Conservation (phyloP, 2,797 vertebrate species). For the Peromyscus aztecus region DNA sequence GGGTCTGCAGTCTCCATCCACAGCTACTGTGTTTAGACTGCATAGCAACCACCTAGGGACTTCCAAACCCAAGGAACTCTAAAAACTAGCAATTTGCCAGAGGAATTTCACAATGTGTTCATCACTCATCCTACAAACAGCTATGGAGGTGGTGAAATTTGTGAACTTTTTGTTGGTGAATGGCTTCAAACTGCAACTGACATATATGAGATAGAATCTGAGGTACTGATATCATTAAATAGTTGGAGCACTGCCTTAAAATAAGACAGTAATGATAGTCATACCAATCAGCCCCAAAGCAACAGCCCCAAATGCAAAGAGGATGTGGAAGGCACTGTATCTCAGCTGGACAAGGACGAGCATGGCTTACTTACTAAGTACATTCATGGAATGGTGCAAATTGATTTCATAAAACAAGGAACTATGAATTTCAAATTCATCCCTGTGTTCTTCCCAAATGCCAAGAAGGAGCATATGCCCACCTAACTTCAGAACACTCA, state of each 20-base stretch:
- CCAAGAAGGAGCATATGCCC: constrained; percentile 94
- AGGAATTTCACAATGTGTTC: constrained; percentile 94
- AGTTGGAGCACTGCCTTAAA: background rate
- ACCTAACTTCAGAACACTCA: constrained; percentile 95
- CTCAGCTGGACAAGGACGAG: constrained; percentile 91
- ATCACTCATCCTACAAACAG: constrained; percentile 97
- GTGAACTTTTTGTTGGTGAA: constrained; percentile 93
- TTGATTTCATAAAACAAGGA: constrained; percentile 97
- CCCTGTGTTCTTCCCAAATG: constrained; percentile 95
- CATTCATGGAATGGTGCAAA: constrained; percentile 97
- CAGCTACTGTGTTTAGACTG: constrained; percentile 83
- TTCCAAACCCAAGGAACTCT: constrained; percentile 88
- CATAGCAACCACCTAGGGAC: constrained; percentile 62
- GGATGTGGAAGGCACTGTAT: constrained; percentile 93
- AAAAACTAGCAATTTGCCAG: constrained; percentile 93
- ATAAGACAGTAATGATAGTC: constrained; percentile 95
- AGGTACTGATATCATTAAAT: background rate
- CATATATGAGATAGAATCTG: too few species aligned
- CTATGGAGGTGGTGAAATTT: constrained; percentile 91
- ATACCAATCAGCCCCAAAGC: constrained; percentile 94
- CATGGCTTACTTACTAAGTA: constrained; percentile 97
- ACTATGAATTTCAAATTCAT: constrained; percentile 97
- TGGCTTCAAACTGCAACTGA: constrained; percentile 91
- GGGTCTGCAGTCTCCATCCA: constrained; percentile 63
- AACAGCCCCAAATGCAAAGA: constrained; percentile 95